These are phyloP conservation scores for Cryptocheilus praepositus DNA, from an alignment of 2,888 invertebrate genomes.

Conservation along the genomic window DNA sequence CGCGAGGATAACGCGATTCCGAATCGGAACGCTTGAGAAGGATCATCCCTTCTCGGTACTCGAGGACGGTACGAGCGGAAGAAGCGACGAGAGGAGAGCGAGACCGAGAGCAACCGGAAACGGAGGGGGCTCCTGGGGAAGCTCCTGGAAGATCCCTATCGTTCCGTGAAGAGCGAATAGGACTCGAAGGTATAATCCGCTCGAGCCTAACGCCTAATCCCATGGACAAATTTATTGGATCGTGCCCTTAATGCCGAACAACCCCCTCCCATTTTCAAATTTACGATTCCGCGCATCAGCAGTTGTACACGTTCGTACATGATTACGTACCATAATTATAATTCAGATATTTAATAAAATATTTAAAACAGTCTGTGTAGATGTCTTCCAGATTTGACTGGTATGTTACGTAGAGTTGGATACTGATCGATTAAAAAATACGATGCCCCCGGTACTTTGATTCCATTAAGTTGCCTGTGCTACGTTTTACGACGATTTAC, in stretches of 20 bases:
- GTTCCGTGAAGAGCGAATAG: conserved; percentile 35
- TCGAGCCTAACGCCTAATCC: conserved; percentile 57
- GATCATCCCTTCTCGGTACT: conserved; percentile 33
- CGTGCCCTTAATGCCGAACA: conserved; percentile 45
- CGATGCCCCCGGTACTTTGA: no score
- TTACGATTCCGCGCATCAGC: conserved; percentile 1
- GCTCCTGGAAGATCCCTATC: conserved; percentile 41
- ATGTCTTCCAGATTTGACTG: no score
- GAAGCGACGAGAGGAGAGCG: no score
- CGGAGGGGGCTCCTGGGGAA: no score
- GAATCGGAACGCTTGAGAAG: conserved; percentile 37
- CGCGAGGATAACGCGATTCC: conserved; percentile 8
- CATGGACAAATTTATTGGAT: conserved; percentile 57
- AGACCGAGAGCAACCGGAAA: not conserved
- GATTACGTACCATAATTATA: no score
- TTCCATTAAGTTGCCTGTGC: no score
- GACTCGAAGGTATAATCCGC: conserved; percentile 54
- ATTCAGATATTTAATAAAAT: no score
- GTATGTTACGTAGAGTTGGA: no score
- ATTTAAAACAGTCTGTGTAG: no score
- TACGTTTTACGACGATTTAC: no score
- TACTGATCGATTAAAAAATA: no score
- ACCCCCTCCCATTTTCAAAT: conserved; percentile 37
- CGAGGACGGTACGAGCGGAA: conserved; percentile 2
- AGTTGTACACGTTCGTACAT: no score